A percentile compares a stretch with the other conserved stretches of the same genome.
Evolutionary conservation across 2,113 vertebrate genomes (phyloP).

Genomic region (Xiphophorus maculatus): DNA sequence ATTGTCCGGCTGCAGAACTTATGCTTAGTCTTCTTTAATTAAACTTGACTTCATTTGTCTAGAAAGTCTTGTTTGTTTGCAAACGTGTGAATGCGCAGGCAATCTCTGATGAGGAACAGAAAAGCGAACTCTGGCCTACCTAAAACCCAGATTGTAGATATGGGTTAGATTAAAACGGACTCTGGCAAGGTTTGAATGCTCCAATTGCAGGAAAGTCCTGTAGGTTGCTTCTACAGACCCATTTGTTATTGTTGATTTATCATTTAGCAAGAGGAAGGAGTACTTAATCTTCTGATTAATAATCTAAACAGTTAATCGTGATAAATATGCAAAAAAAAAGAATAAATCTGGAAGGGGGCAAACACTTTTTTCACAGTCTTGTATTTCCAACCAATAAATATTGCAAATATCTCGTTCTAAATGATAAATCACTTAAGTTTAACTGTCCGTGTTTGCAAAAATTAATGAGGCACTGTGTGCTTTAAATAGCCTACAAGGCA

Average conservation of each 20-base stretch:
- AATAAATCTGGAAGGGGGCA: background rate
- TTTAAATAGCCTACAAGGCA: slow-evolving; percentile 17
- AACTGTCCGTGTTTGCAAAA: slow-evolving; percentile 18
- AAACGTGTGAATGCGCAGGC: too few relatives aligned
- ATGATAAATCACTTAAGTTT: slow-evolving; percentile 35
- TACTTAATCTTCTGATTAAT: background rate
- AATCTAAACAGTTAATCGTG: background rate
- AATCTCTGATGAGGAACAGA: too few relatives aligned
- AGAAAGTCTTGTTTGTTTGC: too few relatives aligned
- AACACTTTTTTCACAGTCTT: background rate
- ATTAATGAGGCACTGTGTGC: slow-evolving; percentile 19
- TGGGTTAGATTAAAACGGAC: too few relatives aligned
- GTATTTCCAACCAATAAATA: slow-evolving; percentile 28
- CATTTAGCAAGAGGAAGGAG: background rate
- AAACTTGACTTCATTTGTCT: too few relatives aligned
- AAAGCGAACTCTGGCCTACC: too few relatives aligned
- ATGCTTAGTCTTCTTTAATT: too few relatives aligned
- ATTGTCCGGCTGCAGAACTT: background rate
- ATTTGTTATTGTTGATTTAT: background rate
- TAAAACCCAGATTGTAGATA: too few relatives aligned
- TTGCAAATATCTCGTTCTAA: slow-evolving; percentile 19
- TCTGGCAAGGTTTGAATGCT: too few relatives aligned
- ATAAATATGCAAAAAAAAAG: background rate
- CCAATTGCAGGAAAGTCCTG: too few relatives aligned
- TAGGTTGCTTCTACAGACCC: too few relatives aligned